Evolutionary conservation across 2,888 invertebrate species (phyloP).

Genomic region (Drosophila nigricruria): DNA sequence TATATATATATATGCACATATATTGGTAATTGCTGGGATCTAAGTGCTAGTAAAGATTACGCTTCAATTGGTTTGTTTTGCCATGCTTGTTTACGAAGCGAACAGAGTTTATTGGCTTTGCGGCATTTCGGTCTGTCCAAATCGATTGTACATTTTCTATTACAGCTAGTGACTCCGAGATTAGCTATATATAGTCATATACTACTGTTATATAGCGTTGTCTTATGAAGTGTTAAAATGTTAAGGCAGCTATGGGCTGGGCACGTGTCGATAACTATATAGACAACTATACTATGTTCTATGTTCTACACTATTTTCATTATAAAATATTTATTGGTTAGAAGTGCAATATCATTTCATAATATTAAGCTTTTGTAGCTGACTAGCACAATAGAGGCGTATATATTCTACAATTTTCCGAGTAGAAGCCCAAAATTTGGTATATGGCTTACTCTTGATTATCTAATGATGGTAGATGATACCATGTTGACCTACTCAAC

Average conservation of each 20-base stretch:
- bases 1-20: not conserved
- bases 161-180: not conserved
- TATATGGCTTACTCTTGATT: not conserved
- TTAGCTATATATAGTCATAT: not conserved
- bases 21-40: constrained; percentile 34
- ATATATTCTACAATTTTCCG: not conserved
- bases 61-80: constrained; percentile 14
- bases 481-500: not conserved
- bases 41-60: constrained; percentile 18
- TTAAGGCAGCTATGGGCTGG: not conserved
- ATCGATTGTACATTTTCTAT: not conserved
- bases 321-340: too few relatives aligned
- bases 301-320: too few relatives aligned
- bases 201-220: too few relatives aligned
- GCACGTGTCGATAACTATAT: not conserved
- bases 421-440: not conserved
- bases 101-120: constrained; percentile 1
- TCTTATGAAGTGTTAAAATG: not conserved
- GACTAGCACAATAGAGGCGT: too few relatives aligned
- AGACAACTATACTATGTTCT: too few relatives aligned
- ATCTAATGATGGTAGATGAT: not conserved
- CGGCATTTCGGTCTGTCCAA: not conserved
- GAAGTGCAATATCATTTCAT: too few relatives aligned
- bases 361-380: too few relatives aligned
- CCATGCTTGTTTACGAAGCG: too few relatives aligned